These are phyloP conservation scores for Hydrotaea cyrtoneurina DNA, from an alignment of 2,888 invertebrate species.

Conservation along the genomic window DNA sequence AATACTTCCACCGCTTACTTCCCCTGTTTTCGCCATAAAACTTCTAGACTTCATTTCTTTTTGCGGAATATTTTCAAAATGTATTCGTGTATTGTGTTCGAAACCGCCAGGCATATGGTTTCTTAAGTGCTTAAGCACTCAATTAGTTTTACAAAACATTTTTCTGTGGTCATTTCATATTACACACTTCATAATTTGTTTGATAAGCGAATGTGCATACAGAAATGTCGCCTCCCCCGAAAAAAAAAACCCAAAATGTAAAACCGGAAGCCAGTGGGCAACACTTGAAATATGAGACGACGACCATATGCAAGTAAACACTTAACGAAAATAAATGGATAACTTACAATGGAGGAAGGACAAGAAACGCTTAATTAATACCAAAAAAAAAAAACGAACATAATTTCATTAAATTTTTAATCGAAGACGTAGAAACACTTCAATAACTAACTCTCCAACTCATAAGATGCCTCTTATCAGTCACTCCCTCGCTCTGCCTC, in stretches of 20 bases:
- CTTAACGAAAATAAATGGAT: neutral
- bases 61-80: neutral
- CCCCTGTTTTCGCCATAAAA: neutral
- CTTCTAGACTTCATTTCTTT: neutral
- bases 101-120: conserved; percentile 29
- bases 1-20: too few relatives aligned
- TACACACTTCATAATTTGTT: neutral
- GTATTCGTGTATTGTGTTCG: neutral
- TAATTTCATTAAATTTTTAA: neutral
- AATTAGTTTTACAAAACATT: conserved; percentile 26
- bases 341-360: neutral
- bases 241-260: conserved; percentile 16
- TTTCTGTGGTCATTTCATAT: conserved; percentile 18
- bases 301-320: neutral
- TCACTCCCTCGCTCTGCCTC: neutral
- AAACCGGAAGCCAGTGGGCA: conserved; percentile 37
- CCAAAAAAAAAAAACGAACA: conserved; percentile 5
- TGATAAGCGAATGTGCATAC: neutral
- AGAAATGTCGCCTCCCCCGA: neutral
- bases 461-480: neutral
- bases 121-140: conserved; percentile 30
- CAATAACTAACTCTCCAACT: neutral
- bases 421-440: neutral
- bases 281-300: conserved; percentile 30
- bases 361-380: neutral